phyloP scores from a whole-genome alignment of 2,797 vertebrate genomes.

The Eleutherodactylus coqui region DNA sequence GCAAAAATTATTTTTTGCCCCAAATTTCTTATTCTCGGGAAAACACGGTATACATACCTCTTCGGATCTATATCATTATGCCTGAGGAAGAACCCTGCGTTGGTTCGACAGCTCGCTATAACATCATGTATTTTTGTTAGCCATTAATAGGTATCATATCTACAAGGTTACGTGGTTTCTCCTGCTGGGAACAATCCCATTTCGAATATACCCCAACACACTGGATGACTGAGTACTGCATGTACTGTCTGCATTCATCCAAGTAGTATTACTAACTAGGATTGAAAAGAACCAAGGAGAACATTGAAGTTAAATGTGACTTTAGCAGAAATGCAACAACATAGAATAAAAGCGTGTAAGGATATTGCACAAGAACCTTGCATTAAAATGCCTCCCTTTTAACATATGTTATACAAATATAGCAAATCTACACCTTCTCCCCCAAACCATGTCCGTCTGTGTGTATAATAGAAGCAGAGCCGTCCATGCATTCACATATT shows the following conservation, averaged over 20 bases:
- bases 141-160: no score
- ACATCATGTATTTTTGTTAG: no score
- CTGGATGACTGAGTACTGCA: no score
- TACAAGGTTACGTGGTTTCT: no score
- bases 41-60: no score
- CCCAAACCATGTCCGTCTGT: slow-evolving; percentile 33
- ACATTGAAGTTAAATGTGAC: not conserved
- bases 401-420: slow-evolving; percentile 25
- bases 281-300: slow-evolving; percentile 23
- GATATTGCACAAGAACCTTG: not conserved
- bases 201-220: no score
- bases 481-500: slow-evolving; percentile 65
- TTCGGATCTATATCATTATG: no score
- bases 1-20: no score
- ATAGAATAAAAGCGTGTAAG: slow-evolving; percentile 17
- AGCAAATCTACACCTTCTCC: slow-evolving; percentile 28
- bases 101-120: no score
- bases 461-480: slow-evolving; percentile 55
- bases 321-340: slow-evolving; percentile 7
- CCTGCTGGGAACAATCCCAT: no score
- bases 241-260: not conserved
- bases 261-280: not conserved
- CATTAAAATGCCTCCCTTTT: slow-evolving; percentile 35
- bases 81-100: no score
- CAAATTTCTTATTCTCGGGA: no score